Percentiles rank a stretch among this genome's conserved stretches.
These are phyloP conservation scores for Adela reaumurella DNA, from an alignment of 2,888 invertebrate genomes.

Conservation along the genomic window DNA sequence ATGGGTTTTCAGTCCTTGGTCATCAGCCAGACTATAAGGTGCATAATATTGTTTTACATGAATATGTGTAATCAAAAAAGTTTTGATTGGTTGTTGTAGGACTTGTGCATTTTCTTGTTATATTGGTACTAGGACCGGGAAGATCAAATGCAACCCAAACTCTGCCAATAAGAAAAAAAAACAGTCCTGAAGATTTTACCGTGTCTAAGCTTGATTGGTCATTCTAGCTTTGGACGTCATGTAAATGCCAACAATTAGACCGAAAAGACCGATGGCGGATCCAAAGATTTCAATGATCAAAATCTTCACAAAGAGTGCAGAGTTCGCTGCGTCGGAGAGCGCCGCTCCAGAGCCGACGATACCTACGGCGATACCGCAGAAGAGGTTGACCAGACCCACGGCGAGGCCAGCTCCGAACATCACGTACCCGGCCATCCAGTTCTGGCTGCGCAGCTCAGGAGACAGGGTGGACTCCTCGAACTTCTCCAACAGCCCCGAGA, in stretches of 20 bases:
- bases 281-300: conserved; percentile 99
- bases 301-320: conserved; percentile 95
- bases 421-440: conserved; percentile 85
- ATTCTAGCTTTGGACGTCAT: conserved; percentile 82
- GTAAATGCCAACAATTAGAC: conserved; percentile 96
- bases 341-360: conserved; percentile 98
- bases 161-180: background rate
- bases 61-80: no score
- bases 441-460: conserved; percentile 51
- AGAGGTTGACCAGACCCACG: conserved; percentile 93
- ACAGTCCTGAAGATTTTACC: background rate
- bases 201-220: conserved; percentile 59
- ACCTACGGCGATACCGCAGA: conserved; percentile 94
- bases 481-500: conserved; percentile 76
- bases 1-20: no score
- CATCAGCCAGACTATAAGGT: no score
- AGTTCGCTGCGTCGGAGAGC: conserved; percentile 95
- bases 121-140: no score
- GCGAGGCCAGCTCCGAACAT: conserved; percentile 96
- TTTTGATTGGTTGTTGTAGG: no score
- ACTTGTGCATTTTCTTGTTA: no score
- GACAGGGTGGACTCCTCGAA: conserved; percentile 46
- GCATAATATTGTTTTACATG: no score
- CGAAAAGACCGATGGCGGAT: conserved; percentile 97
- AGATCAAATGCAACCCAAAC: no score